Evolutionary conservation across 2,113 vertebrate genomes (phyloP).

Genomic region (Psittacula cyanocephala): DNA sequence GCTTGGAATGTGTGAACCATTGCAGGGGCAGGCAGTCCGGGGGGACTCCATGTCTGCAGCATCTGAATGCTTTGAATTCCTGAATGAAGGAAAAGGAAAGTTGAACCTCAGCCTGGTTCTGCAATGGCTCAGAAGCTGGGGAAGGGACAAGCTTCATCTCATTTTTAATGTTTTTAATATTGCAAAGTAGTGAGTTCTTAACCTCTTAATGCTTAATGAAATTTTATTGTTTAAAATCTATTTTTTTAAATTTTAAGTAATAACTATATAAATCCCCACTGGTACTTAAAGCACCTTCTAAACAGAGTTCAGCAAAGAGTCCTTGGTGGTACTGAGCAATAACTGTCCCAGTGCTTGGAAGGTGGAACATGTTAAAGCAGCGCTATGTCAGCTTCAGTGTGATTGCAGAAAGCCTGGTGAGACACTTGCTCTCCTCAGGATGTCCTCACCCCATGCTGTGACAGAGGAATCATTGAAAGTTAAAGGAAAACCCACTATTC

Average conservation of each 20-base stretch:
- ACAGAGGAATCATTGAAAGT: background rate
- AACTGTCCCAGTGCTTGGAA: background rate
- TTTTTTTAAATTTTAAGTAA: background rate
- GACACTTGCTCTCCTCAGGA: background rate
- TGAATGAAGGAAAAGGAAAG: background rate
- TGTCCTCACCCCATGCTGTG: background rate
- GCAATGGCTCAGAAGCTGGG: background rate
- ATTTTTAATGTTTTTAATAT: background rate
- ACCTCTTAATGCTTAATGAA: background rate
- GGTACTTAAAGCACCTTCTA: background rate
- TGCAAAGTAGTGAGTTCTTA: background rate
- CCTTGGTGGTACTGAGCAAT: background rate
- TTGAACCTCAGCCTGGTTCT: background rate
- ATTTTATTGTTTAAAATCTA: background rate
- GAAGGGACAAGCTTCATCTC: background rate
- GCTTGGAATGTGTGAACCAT: background rate
- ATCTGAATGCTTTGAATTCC: background rate
- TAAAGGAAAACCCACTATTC: background rate
- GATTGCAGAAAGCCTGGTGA: background rate
- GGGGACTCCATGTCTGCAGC: background rate
- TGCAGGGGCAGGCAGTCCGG: background rate
- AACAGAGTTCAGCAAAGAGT: background rate
- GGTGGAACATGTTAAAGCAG: background rate
- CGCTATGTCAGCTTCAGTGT: background rate
- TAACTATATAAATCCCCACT: background rate